Evolutionary conservation across 2,113 vertebrate species (phyloP), one percentile per base, ranked within the genome.

Genomic region (Geothlypis trichas): DNA sequence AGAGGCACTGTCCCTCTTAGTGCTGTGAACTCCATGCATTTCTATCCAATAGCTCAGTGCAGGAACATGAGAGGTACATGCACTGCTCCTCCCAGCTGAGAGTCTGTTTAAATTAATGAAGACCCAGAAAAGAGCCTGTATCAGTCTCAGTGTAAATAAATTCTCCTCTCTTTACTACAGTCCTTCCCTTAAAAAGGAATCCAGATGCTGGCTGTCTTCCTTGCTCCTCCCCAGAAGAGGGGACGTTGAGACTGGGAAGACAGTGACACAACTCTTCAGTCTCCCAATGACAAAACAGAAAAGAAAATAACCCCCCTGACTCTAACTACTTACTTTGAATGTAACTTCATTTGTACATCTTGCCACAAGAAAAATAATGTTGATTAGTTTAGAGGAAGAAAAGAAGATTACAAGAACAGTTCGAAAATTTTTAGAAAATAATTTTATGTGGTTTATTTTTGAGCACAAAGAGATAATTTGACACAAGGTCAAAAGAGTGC

Each of bases 171-270:
- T 75, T 92, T 69, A n/a, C 57, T 51, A 68, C 12, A 1, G 65
- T 39, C 68, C 33, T 89, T 90, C 47, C 89, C 93, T 88, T 95
- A 90, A 79, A 87, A 94, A 95, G 91, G 62, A 84, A 94, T 88
- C 55, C 27, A 69, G 28, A 68, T 42, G 58, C 55, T 91, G 61
- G 41, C 58, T 72, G 72, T 73, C 58, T 68, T 78, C 44, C 30
- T 74, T 80, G 59, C 41, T 88, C 26, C 39, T 88, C 30, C 49
- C 69, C 41, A 83, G 51, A 73, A 80, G 22, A 81, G 23, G 3
- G 80, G 55, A 69, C 1, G 2, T 26, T 81, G 41, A 69, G 46
- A 57, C 5, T 46, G 51, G 33, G 41, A 83, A 66, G 19, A 37
- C 19, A 62, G 23, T 59, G 54, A 68, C 31, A 21, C 14, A 68